phyloP scores from a whole-genome alignment of 2,797 vertebrate genomes.

The Sciurus vulgaris region DNA sequence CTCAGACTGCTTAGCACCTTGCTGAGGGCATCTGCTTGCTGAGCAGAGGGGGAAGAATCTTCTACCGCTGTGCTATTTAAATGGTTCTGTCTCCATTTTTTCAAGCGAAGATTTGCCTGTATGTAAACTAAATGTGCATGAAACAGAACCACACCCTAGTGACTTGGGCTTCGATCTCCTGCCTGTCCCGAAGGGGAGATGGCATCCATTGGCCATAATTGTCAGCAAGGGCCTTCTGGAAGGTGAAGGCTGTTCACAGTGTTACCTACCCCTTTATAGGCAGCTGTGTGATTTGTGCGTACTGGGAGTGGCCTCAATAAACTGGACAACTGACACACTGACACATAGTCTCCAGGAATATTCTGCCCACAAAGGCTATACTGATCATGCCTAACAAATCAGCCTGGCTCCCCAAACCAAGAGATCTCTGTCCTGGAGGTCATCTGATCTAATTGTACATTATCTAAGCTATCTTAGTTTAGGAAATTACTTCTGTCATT shows the following conservation, averaged over 20 bases:
- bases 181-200: neutral
- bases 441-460: neutral
- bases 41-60: neutral
- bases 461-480: neutral
- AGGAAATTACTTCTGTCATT: neutral
- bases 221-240: neutral
- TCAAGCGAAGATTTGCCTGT: constrained; percentile 36
- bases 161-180: neutral
- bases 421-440: neutral
- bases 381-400: accelerated
- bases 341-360: accelerated
- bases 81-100: neutral
- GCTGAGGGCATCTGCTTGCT: neutral
- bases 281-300: neutral
- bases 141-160: neutral
- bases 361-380: neutral
- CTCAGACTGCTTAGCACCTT: neutral
- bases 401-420: neutral
- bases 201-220: neutral
- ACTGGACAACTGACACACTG: accelerated
- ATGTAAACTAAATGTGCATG: neutral
- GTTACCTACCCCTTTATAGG: neutral
- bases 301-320: neutral
- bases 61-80: neutral
- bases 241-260: neutral